A percentile compares a stretch with the other conserved stretches of the same genome.
Conservation (phyloP, 2,797 vertebrate genomes). For the Vespertilio murinus region DNA sequence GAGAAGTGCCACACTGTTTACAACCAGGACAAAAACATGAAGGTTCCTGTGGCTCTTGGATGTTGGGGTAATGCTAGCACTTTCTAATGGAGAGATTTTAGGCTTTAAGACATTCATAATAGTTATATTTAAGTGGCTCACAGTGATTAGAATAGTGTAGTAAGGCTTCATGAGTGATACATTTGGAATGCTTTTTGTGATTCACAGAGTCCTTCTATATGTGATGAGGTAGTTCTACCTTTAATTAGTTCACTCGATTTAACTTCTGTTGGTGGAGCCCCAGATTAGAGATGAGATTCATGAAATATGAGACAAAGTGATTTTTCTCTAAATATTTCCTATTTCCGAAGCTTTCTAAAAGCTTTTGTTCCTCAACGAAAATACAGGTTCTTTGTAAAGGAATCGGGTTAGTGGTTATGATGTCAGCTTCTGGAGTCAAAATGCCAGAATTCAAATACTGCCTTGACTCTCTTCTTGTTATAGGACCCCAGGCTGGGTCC, state of each 20-base stretch:
- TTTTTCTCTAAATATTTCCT: conserved; percentile 4
- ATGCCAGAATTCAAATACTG: background rate
- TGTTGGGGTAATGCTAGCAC: background rate
- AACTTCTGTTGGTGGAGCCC: background rate
- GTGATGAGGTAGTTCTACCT: background rate
- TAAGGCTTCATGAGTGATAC: conserved; percentile 60
- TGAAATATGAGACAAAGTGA: background rate
- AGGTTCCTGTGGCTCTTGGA: conserved; percentile 42
- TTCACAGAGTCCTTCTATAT: conserved; percentile 2
- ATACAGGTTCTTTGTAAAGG: background rate
- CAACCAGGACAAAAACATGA: conserved; percentile 51
- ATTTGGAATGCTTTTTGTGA: conserved; percentile 55
- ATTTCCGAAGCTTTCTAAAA: background rate
- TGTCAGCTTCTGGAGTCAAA: background rate
- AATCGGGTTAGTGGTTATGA: background rate
- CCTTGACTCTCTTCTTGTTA: background rate
- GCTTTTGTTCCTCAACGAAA: background rate
- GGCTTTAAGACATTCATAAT: conserved; percentile 54
- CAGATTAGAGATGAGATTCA: background rate
- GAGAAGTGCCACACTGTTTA: conserved; percentile 62
- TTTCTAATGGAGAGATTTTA: conserved; percentile 62
- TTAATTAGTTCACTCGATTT: conserved; percentile 41
- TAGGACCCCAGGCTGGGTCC: background rate
- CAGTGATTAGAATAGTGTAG: conserved; percentile 52
- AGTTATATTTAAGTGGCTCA: conserved; percentile 53